Percentiles rank a stretch among this genome's conserved stretches.
Evolutionary conservation across 1,140 invertebrate genomes (phyloP).

Genomic region (Rhopalosiphum padi): DNA sequence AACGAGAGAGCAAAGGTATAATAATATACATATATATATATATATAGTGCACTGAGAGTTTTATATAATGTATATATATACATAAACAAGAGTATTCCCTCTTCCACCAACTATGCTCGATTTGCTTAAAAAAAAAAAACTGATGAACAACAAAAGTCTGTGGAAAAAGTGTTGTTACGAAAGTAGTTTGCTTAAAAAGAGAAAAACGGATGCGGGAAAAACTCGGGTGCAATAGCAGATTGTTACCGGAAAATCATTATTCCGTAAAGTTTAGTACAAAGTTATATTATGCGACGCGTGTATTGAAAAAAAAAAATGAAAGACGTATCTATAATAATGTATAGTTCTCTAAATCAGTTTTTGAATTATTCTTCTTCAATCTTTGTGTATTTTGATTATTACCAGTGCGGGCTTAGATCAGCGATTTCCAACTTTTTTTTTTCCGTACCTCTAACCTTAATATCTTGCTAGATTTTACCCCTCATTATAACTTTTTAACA

Average conservation of each 20-base stretch:
- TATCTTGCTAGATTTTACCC: too few species aligned
- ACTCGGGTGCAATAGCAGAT: background rate
- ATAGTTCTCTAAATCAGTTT: background rate
- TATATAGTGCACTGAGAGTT: background rate
- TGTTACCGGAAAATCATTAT: conserved; percentile 40
- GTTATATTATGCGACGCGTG: background rate
- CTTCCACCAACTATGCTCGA: background rate
- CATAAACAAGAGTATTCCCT: background rate
- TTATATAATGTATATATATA: background rate
- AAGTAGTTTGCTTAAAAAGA: conserved; percentile 29
- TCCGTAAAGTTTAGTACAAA: background rate
- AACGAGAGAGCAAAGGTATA: background rate
- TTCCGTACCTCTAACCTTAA: too few species aligned
- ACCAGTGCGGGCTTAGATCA: background rate
- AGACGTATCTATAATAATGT: background rate
- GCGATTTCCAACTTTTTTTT: too few species aligned
- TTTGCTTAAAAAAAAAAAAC: conserved; percentile 22
- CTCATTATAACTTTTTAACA: too few species aligned
- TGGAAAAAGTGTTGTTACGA: conserved; percentile 10
- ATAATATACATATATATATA: conserved; percentile 11
- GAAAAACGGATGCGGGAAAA: conserved; percentile 28
- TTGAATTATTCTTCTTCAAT: background rate
- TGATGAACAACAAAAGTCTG: conserved; percentile 17
- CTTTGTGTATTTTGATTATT: background rate
- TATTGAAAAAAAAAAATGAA: background rate